phyloP scores from a whole-genome alignment of 2,797 vertebrate genomes.

The Halcyon chelicuti region DNA sequence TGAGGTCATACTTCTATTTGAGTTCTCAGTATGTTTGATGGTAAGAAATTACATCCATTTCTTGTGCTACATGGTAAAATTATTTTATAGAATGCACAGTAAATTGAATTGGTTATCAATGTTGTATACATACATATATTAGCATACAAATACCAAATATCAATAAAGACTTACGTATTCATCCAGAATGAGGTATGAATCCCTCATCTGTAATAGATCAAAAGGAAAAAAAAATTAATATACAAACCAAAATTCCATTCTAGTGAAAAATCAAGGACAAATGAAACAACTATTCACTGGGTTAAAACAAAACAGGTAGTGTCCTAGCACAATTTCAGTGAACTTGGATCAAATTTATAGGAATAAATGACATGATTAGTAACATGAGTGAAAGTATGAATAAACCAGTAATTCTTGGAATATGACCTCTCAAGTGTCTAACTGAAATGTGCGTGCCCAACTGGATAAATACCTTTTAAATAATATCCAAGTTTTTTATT shows the following conservation, averaged over 20 bases:
- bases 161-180: slow-evolving; percentile 91
- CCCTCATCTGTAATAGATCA: slow-evolving; percentile 88
- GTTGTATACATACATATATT: background rate
- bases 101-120: background rate
- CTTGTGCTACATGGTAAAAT: background rate
- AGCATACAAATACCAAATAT: background rate
- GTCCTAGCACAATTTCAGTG: background rate
- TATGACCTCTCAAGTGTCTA: background rate
- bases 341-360: background rate
- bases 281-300: background rate
- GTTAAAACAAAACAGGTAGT: background rate
- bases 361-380: background rate
- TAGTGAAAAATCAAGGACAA: background rate
- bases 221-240: background rate
- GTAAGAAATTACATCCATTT: background rate
- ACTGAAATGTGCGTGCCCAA: background rate
- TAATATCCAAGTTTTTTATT: background rate
- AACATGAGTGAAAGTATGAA: background rate
- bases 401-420: background rate
- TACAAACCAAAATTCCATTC: background rate
- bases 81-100: background rate
- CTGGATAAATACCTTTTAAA: background rate
- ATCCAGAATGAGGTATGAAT: slow-evolving; percentile 96
- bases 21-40: background rate
- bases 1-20: background rate